Evolutionary conservation across 2,113 vertebrate species (phyloP).

Genomic region (Nerophis lumbriciformis): DNA sequence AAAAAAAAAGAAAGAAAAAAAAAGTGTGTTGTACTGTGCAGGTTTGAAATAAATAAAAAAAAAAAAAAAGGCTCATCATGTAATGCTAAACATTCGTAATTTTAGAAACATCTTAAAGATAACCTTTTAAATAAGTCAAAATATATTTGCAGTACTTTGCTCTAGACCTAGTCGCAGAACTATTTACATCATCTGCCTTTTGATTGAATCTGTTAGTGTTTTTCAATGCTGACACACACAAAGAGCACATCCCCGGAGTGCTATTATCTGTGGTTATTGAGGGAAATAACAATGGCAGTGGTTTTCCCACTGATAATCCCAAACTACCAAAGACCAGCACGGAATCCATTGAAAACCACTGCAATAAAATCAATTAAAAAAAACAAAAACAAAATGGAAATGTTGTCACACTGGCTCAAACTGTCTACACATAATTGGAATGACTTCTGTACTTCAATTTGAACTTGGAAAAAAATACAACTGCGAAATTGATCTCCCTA

Average conservation of each 20-base stretch:
- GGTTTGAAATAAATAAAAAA: no score
- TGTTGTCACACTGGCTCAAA: background rate
- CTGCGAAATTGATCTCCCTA: constrained; percentile 3
- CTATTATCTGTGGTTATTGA: constrained; percentile 34
- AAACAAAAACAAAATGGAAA: constrained; percentile 11
- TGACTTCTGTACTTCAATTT: constrained; percentile 15
- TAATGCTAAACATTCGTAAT: no score
- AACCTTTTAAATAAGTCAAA: background rate
- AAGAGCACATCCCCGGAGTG: constrained; percentile 45
- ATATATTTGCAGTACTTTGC: no score
- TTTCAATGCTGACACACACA: constrained; percentile 24
- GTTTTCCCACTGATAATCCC: constrained; percentile 34
- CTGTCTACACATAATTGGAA: background rate
- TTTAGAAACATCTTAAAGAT: background rate
- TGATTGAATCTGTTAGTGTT: constrained; percentile 58
- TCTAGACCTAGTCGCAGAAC: no score
- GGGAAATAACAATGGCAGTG: constrained; percentile 45
- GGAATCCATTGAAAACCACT: constrained; percentile 15
- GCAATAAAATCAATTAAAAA: constrained; percentile 1
- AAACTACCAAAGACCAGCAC: constrained; percentile 22
- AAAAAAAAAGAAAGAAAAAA: no score
- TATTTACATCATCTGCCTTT: constrained; percentile 45
- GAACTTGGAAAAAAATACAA: constrained; percentile 5
- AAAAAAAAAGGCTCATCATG: no score
- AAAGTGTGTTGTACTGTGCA: no score